These are phyloP conservation scores for Cyphomyrmex costatus DNA, from an alignment of 1,140 invertebrate genomes.

Conservation along the genomic window DNA sequence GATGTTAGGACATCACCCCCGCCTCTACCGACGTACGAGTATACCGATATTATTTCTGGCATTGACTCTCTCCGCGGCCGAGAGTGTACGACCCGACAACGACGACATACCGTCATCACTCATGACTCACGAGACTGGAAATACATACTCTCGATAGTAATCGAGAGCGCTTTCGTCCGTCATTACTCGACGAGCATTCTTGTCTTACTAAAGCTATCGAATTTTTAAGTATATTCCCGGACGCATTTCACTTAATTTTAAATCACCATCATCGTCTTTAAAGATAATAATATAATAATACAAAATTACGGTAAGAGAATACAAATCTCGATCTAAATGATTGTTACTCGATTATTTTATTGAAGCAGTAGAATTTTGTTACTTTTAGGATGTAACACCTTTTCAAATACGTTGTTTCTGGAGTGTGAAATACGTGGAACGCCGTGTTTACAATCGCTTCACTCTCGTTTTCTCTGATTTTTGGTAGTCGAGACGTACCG, in stretches of 20 bases:
- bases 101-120: constrained; percentile 76
- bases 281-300: not conserved
- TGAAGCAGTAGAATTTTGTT: not conserved
- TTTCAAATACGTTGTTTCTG: not conserved
- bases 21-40: constrained; percentile 65
- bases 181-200: constrained; percentile 47
- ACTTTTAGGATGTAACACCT: not conserved
- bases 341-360: not conserved
- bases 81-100: constrained; percentile 75
- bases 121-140: constrained; percentile 82
- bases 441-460: constrained; percentile 30
- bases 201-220: not conserved
- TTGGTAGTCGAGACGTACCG: constrained; percentile 52
- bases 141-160: constrained; percentile 77
- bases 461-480: constrained; percentile 65
- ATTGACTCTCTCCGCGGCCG: constrained; percentile 79
- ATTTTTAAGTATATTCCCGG: not conserved
- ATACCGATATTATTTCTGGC: constrained; percentile 84
- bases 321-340: not conserved
- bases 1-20: constrained; percentile 78
- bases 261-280: not conserved
- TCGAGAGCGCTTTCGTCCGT: constrained; percentile 57
- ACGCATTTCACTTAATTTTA: not conserved
- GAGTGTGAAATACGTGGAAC: not conserved
- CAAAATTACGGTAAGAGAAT: not conserved